A percentile compares a stretch with the other conserved stretches of the same genome.
These are phyloP conservation scores for Eucriotettix oculatus DNA, from an alignment of 2,888 invertebrate genomes.

Conservation along the genomic window DNA sequence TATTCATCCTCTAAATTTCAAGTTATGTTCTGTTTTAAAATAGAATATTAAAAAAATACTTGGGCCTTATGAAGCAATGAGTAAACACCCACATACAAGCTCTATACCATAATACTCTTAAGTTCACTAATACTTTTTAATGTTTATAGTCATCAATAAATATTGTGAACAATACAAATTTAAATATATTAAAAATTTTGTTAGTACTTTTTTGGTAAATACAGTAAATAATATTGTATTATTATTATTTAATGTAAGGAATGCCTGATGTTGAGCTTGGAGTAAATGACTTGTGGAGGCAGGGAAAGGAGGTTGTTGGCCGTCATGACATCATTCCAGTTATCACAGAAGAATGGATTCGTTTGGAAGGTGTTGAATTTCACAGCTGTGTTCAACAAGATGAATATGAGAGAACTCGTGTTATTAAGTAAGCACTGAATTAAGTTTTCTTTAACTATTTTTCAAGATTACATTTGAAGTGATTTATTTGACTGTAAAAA, in stretches of 20 bases:
- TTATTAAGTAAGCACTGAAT: conserved; percentile 49
- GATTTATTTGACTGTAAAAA: too few species aligned
- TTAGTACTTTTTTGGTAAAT: background rate
- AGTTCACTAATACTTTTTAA: too few species aligned
- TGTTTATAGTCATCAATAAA: too few species aligned
- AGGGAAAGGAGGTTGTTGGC: conserved; percentile 97
- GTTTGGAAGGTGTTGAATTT: conserved; percentile 85
- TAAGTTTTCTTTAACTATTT: too few species aligned
- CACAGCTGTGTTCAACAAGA: conserved; percentile 85
- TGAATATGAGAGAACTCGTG: conserved; percentile 70
- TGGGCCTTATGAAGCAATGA: too few species aligned
- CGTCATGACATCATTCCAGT: conserved; percentile 98
- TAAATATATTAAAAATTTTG: background rate
- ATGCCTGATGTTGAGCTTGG: conserved; percentile 96
- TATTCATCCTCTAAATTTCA: too few species aligned
- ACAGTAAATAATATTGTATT: background rate
- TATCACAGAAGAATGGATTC: conserved; percentile 98
- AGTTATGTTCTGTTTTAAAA: too few species aligned
- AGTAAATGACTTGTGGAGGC: conserved; percentile 91
- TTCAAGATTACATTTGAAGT: too few species aligned
- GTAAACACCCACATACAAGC: too few species aligned
- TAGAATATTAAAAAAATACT: too few species aligned
- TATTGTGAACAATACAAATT: background rate
- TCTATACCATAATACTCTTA: too few species aligned
- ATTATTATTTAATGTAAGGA: conserved; percentile 30